Evolutionary conservation across 2,797 vertebrate genomes (phyloP).

Genomic region (Enteromius anoplus): DNA sequence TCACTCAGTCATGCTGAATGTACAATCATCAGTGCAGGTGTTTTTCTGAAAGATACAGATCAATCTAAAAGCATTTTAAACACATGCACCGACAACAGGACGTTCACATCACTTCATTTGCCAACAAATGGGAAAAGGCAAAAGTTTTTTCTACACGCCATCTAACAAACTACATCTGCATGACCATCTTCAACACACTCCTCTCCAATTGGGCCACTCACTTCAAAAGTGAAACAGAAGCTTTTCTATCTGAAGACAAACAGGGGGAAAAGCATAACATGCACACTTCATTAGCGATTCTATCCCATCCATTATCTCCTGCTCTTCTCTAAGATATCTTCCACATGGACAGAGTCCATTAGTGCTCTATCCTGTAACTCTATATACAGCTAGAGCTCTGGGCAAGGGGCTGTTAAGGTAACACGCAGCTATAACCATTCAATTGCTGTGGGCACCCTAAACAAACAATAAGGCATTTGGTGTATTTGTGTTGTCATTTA

Average conservation of each 20-base stretch:
- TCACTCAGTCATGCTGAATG: not conserved
- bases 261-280: conserved; percentile 32
- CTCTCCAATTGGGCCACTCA: not conserved
- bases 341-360: conserved; percentile 54
- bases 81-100: not conserved
- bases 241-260: conserved; percentile 33
- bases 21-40: conserved; percentile 5
- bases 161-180: not conserved
- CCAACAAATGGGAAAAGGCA: not conserved
- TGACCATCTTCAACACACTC: not conserved
- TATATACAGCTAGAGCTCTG: conserved; percentile 40
- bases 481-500: conserved; percentile 2
- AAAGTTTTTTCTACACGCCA: not conserved
- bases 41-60: not conserved
- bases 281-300: conserved; percentile 55
- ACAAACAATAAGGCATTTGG: conserved; percentile 1
- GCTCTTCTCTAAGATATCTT: conserved; percentile 45
- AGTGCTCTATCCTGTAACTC: conserved; percentile 49
- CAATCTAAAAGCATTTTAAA: not conserved
- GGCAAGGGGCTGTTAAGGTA: conserved; percentile 52
- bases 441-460: conserved; percentile 10
- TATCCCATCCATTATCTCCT: conserved; percentile 56
- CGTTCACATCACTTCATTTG: not conserved
- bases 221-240: conserved; percentile 26
- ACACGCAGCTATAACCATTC: conserved; percentile 54